Evolutionary conservation across 1,140 invertebrate genomes (phyloP).

Genomic region (Caenorhabditis latens): DNA sequence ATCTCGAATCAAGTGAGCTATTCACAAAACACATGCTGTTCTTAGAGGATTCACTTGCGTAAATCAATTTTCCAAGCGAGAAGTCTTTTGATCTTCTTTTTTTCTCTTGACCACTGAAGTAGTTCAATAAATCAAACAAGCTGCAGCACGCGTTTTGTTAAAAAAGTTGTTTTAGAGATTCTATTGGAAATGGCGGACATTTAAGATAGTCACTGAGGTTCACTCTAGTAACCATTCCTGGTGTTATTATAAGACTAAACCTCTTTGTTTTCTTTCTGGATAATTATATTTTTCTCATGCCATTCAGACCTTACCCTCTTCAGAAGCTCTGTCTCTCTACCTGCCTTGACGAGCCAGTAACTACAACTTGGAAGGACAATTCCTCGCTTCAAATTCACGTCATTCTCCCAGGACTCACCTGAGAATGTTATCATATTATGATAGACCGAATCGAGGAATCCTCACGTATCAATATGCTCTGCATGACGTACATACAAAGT

Average conservation of each 20-base stretch:
- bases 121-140: not conserved
- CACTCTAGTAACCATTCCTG: too few species aligned
- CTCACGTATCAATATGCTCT: constrained; percentile 10
- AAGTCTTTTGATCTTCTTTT: constrained; percentile 36
- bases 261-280: not conserved
- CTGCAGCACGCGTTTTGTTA: not conserved
- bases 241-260: too few species aligned
- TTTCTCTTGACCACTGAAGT: not conserved
- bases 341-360: not conserved
- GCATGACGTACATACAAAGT: constrained; percentile 25
- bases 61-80: constrained; percentile 49
- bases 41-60: constrained; percentile 34
- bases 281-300: not conserved
- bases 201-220: too few species aligned
- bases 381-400: not conserved
- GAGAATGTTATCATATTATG: not conserved
- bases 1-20: constrained; percentile 35
- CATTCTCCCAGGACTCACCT: not conserved
- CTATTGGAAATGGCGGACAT: too few species aligned
- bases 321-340: constrained; percentile 18
- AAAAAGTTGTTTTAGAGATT: too few species aligned
- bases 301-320: not conserved
- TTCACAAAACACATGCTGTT: constrained; percentile 52
- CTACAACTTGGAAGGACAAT: too few species aligned
- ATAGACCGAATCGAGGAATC: not conserved